A percentile compares a stretch with the other conserved stretches of the same genome.
Evolutionary conservation across 2,113 vertebrate genomes (phyloP).

Genomic region (Corydoras maculifer): DNA sequence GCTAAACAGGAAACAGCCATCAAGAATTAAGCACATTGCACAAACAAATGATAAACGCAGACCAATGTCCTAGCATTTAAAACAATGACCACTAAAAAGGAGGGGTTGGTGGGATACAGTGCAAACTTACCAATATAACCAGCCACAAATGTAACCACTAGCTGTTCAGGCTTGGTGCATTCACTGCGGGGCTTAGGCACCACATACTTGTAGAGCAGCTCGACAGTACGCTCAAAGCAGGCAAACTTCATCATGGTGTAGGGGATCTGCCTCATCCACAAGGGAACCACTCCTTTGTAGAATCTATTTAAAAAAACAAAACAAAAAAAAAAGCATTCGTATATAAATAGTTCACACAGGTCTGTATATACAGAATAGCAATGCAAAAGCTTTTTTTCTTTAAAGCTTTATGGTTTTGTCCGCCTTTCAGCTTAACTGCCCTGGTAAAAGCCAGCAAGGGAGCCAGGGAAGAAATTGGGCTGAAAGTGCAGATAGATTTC

Average conservation of each 20-base stretch:
- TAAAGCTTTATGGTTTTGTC: constrained; percentile 52
- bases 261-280: constrained; percentile 99
- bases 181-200: constrained; percentile 94
- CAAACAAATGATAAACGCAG: not conserved
- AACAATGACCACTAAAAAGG: not conserved
- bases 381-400: too few relatives aligned
- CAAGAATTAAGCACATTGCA: not conserved
- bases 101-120: not conserved
- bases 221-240: constrained; percentile 97
- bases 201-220: constrained; percentile 85
- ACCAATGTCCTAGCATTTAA: not conserved
- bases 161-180: constrained; percentile 85
- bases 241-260: constrained; percentile 99
- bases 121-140: constrained; percentile 89
- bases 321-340: too few relatives aligned
- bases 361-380: not conserved
- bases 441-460: constrained; percentile 43
- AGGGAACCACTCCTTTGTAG: constrained; percentile 93
- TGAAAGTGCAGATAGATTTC: constrained; percentile 73
- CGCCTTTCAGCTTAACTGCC: constrained; percentile 68
- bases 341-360: not conserved
- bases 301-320: constrained; percentile 70
- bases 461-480: constrained; percentile 43
- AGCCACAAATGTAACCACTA: constrained; percentile 91
- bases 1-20: constrained; percentile 54